Evolutionary conservation across 2,797 vertebrate species (phyloP).

Genomic region (Ctenosaura bakeri): DNA sequence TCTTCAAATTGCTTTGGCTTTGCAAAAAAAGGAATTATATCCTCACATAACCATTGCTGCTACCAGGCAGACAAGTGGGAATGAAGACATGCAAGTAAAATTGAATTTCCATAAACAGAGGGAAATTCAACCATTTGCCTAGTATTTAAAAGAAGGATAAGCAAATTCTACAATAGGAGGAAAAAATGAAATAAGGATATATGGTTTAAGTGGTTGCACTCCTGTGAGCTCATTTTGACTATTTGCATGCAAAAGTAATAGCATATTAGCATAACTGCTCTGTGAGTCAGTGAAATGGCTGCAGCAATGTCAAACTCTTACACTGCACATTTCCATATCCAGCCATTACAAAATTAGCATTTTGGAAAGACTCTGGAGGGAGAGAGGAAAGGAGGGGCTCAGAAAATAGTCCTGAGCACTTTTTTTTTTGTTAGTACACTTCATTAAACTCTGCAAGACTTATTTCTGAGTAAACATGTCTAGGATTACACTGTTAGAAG

Average conservation of each 20-base stretch:
- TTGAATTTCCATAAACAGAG: slow-evolving; percentile 38
- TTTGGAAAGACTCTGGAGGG: slow-evolving; percentile 10
- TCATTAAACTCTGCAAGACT: not conserved
- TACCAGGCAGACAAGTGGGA: not conserved
- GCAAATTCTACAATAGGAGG: slow-evolving; percentile 12
- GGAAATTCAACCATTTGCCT: slow-evolving; percentile 39
- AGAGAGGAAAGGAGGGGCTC: too few species aligned
- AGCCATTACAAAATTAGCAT: slow-evolving; percentile 22
- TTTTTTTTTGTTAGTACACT: not conserved
- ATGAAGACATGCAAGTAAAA: slow-evolving; percentile 25
- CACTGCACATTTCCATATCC: slow-evolving; percentile 3
- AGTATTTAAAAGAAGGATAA: slow-evolving; percentile 21
- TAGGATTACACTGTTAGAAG: not conserved
- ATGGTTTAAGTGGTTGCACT: slow-evolving; percentile 32
- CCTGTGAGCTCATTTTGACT: slow-evolving; percentile 34
- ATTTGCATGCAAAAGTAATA: slow-evolving; percentile 65
- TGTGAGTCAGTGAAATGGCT: slow-evolving; percentile 52
- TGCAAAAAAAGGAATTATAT: slow-evolving; percentile 14
- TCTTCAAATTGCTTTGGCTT: slow-evolving; percentile 23
- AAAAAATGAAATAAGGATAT: slow-evolving; percentile 29
- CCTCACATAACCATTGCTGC: not conserved
- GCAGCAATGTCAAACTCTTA: slow-evolving; percentile 24
- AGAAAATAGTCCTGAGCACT: not conserved
- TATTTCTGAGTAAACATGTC: not conserved
- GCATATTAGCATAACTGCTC: slow-evolving; percentile 56